Conservation (phyloP, 2,113 vertebrate genomes). For the Sorex fumeus region DNA sequence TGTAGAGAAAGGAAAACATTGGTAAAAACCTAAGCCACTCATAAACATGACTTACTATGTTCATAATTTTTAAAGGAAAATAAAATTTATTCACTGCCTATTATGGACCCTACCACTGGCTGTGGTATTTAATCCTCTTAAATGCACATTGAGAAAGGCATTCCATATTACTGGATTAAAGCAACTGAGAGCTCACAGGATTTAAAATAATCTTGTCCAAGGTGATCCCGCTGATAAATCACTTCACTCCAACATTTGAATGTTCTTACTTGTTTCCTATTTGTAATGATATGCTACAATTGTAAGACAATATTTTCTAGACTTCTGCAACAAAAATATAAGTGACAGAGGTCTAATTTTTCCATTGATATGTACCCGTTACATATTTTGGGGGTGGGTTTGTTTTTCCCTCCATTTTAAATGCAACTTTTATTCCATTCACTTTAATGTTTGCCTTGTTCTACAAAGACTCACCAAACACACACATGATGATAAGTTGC, state of each 20-base stretch:
- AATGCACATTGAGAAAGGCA: not conserved
- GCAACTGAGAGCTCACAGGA: not conserved
- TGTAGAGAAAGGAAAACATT: not conserved
- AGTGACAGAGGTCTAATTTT: not conserved
- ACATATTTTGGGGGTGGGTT: not conserved
- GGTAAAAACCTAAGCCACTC: not conserved
- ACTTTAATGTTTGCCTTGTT: not conserved
- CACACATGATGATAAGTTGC: not conserved
- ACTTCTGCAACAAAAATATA: not conserved
- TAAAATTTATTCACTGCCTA: not conserved
- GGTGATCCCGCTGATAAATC: not conserved
- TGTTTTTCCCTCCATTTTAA: not conserved
- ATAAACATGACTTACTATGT: not conserved
- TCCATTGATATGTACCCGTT: not conserved
- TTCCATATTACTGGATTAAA: not conserved
- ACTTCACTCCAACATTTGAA: not conserved
- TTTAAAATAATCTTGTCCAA: not conserved
- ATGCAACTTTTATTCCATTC: not conserved
- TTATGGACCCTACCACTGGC: not conserved
- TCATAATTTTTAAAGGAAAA: accelerated
- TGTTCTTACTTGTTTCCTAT: not conserved
- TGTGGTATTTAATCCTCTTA: not conserved
- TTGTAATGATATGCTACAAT: not conserved
- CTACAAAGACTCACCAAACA: not conserved
- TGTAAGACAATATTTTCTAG: not conserved